These are phyloP conservation scores for Ciconia maguari DNA, from an alignment of 2,113 vertebrate species.

Conservation along the genomic window DNA sequence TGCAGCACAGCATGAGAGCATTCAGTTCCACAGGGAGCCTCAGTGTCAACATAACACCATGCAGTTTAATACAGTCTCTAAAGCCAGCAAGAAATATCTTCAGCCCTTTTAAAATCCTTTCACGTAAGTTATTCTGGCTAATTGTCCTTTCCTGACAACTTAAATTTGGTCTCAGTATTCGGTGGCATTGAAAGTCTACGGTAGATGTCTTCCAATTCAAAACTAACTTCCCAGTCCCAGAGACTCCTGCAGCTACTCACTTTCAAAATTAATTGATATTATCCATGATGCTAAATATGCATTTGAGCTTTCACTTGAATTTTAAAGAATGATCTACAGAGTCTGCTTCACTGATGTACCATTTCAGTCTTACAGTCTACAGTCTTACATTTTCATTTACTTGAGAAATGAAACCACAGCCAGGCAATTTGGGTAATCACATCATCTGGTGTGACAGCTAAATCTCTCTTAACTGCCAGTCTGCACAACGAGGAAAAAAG, in stretches of 20 bases:
- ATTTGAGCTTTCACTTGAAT: background rate
- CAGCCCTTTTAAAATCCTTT: background rate
- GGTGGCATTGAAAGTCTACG: background rate
- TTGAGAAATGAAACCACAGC: conserved; percentile 22
- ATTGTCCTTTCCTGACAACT: background rate
- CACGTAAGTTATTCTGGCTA: background rate
- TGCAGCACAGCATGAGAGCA: fast-evolving
- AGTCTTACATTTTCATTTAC: conserved; percentile 12
- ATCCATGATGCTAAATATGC: background rate
- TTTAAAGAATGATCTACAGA: background rate
- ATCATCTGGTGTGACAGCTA: background rate
- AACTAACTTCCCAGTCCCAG: background rate
- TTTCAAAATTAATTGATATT: background rate
- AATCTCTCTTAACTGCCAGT: background rate
- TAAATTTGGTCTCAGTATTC: background rate
- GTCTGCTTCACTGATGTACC: background rate
- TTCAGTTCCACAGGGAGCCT: background rate
- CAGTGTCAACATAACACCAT: background rate
- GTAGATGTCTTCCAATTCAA: background rate
- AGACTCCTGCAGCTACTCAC: background rate
- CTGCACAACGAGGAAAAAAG: background rate
- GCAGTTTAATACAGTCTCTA: background rate
- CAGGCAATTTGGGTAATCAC: background rate
- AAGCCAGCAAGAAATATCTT: background rate
- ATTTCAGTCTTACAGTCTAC: background rate